Evolutionary conservation across 35 echinoderm and acorn worm species (phyloP).

Genomic region (Apostichopus japonicus): DNA sequence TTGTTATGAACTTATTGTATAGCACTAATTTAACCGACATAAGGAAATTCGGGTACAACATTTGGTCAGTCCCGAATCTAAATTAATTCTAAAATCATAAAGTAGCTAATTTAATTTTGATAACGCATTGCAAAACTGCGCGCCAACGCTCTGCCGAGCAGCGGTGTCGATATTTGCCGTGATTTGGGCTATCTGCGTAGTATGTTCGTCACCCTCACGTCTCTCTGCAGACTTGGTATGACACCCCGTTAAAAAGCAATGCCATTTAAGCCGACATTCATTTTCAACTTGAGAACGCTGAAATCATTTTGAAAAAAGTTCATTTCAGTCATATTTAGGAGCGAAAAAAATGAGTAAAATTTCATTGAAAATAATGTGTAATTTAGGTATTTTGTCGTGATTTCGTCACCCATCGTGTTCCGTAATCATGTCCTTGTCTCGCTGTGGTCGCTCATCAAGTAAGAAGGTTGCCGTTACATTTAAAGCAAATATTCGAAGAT

Average conservation of each 20-base stretch:
- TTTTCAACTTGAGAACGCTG: not conserved
- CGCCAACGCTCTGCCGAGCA: not conserved
- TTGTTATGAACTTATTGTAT: not conserved
- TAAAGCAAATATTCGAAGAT: not conserved
- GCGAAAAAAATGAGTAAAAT: not conserved
- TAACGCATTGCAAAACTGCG: not conserved
- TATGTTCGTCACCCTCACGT: slow-evolving; percentile 13
- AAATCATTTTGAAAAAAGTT: not conserved
- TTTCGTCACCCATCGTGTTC: slow-evolving; percentile 25
- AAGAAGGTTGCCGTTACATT: not conserved
- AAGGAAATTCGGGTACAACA: not conserved
- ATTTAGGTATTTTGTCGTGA: not conserved
- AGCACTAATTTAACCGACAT: not conserved
- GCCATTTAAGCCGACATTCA: not conserved
- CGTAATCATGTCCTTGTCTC: not conserved
- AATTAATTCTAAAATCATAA: not conserved
- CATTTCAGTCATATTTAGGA: not conserved
- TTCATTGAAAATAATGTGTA: not conserved
- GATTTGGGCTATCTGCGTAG: not conserved
- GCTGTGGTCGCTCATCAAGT: not conserved
- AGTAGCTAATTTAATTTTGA: not conserved
- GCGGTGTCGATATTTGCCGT: slow-evolving; percentile 24
- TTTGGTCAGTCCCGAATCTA: not conserved
- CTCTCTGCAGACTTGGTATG: not conserved
- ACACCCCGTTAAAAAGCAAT: not conserved